Base-by-base conservation (phyloP, 2,888 invertebrate species). In the Dicroscelio sp. region DNA sequence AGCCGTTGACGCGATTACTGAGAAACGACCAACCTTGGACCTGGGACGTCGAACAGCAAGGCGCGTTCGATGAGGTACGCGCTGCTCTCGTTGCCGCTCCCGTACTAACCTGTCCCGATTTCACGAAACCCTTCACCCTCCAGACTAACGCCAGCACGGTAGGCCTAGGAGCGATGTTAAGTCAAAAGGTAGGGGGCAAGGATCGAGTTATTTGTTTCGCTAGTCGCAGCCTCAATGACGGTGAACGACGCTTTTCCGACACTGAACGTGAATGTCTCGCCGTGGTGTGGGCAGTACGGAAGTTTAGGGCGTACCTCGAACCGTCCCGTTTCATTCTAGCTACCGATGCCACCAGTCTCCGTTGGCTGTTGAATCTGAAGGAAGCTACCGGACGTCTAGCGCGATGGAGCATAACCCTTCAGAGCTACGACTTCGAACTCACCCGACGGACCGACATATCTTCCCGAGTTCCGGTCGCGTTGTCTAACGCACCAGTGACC, bases 311-410 rank as follows among this genome's bases (percentile, higher is more conserved):
- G 2, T 71, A 48, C 35, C 48, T 71, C 2, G 71, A 71, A 17
- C 2, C n/a, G 6, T 4, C 5, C 4, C 31, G 23, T 2, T 67
- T 67, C 35, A 35, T 23, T 23, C 73, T 17, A 90, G 90, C 52
- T 6, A 58, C 58, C 25, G 58, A 58, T 20, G 58, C 25, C 58
- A 23, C 58, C 58, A 58, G 58, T 27, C 65, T 94, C 4, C 52
- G 84, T 0, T 94, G 67, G 67, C n/a, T 67, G 12, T 38, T 67
- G 23, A 25, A 25, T 1, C n/a, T 35, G 6, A 35, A n/a, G n/a
- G 67, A 38, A 35, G 10, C 67, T 6, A 67, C 35, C n/a, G 67
- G 93, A n/a, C 75, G 92, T 1, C 65, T 93, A n/a, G 93, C 92
- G 1, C 17, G 93, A 5, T 94, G 93, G 83, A n/a, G 23, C 14